Evolutionary conservation across 2,888 invertebrate genomes (phyloP).

Genomic region (Brachyptera risi): DNA sequence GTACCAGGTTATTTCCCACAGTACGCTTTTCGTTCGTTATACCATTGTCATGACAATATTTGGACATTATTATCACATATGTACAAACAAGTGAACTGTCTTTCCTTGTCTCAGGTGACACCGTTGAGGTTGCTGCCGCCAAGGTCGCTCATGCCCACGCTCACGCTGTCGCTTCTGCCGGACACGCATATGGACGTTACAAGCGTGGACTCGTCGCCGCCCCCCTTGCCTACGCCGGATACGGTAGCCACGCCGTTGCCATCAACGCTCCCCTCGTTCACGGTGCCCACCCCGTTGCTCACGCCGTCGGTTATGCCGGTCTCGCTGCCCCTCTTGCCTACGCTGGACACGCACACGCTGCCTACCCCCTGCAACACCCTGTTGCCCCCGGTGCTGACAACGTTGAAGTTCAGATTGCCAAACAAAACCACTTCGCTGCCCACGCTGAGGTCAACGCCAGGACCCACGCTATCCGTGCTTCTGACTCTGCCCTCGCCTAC

Average conservation of each 20-base stretch:
- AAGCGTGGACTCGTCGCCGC: slow-evolving; percentile 35
- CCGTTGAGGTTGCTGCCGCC: slow-evolving; percentile 51
- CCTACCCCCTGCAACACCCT: too few species aligned
- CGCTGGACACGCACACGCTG: too few species aligned
- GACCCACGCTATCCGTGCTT: slow-evolving; percentile 40
- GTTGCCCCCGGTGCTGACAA: slow-evolving; percentile 37
- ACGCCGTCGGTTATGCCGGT: too few species aligned
- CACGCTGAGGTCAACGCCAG: too few species aligned
- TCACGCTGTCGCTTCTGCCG: background rate
- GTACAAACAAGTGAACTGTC: too few species aligned
- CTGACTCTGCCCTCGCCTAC: slow-evolving; percentile 5
- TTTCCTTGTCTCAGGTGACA: slow-evolving; percentile 38
- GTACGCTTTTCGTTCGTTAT: too few species aligned
- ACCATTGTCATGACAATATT: too few species aligned
- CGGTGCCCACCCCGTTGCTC: slow-evolving; percentile 34
- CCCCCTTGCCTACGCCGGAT: slow-evolving; percentile 43
- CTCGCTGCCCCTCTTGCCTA: too few species aligned
- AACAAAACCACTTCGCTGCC: too few species aligned
- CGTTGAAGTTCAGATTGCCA: too few species aligned
- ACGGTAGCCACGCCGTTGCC: background rate
- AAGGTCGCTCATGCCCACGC: slow-evolving; percentile 40
- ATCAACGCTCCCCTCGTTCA: slow-evolving; percentile 20
- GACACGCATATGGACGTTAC: background rate
- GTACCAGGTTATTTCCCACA: too few species aligned
- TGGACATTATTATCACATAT: too few species aligned